Evolutionary conservation across 2,888 invertebrate species (phyloP).

Genomic region (Bombyx huttoni): DNA sequence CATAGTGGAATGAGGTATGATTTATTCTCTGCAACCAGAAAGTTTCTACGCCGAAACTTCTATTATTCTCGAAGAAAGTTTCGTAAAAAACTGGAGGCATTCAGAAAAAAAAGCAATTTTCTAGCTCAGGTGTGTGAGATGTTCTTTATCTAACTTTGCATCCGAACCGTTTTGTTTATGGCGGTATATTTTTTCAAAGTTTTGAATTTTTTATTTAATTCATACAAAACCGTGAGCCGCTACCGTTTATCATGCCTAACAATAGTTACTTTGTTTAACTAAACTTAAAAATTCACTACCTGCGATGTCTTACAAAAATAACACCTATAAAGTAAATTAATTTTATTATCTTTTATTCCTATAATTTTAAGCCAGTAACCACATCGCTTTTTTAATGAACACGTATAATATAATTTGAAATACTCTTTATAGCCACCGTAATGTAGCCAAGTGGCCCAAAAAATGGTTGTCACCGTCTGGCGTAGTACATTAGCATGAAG

Average conservation of each 20-base stretch:
- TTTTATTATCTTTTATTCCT: constrained; percentile 23
- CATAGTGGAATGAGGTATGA: constrained; percentile 49
- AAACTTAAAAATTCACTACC: constrained; percentile 27
- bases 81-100: constrained; percentile 68
- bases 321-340: not conserved
- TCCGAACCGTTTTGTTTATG: constrained; percentile 70
- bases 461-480: constrained; percentile 73
- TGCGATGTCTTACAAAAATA: constrained; percentile 25
- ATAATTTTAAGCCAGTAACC: constrained; percentile 41
- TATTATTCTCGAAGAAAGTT: constrained; percentile 69
- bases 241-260: constrained; percentile 40
- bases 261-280: constrained; percentile 50
- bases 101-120: constrained; percentile 71
- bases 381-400: constrained; percentile 66
- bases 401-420: constrained; percentile 69
- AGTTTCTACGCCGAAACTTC: constrained; percentile 63
- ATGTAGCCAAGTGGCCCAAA: constrained; percentile 72
- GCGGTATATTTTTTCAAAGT: constrained; percentile 65
- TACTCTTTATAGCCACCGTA: constrained; percentile 67
- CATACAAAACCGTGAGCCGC: constrained; percentile 38
- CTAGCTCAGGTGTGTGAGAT: constrained; percentile 73
- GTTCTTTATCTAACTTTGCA: constrained; percentile 74
- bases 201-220: constrained; percentile 67
- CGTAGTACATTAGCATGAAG: constrained; percentile 69
- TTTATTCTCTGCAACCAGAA: constrained; percentile 48